A percentile compares a stretch with the other conserved stretches of the same genome.
Conservation (phyloP, 2,113 vertebrate species). For the Oryzias curvinotus region DNA sequence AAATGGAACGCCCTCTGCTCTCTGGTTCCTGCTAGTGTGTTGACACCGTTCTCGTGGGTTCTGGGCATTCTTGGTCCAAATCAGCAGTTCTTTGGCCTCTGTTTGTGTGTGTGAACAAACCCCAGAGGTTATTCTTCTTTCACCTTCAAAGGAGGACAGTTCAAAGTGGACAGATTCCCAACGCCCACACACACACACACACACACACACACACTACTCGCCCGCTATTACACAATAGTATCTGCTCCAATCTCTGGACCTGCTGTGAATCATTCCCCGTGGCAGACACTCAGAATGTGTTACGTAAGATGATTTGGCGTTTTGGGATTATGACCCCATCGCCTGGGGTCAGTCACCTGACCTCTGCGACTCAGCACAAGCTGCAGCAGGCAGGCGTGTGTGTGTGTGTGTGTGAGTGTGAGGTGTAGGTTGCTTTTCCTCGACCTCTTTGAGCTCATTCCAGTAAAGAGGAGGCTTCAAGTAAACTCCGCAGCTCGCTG, state of each 20-base stretch:
- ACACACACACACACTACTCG: background rate
- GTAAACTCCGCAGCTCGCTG: too few relatives aligned
- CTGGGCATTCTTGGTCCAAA: too few relatives aligned
- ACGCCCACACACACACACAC: conserved; percentile 1
- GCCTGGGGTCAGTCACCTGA: conserved; percentile 36
- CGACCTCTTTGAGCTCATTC: conserved; percentile 24
- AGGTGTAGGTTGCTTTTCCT: conserved; percentile 34
- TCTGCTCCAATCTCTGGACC: conserved; percentile 28
- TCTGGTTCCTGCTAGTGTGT: too few relatives aligned
- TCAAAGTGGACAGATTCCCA: too few relatives aligned
- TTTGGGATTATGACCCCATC: conserved; percentile 47
- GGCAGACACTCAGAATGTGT: conserved; percentile 56
- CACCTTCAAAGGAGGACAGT: too few relatives aligned
- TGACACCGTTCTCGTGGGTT: too few relatives aligned
- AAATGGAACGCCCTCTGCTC: too few relatives aligned
- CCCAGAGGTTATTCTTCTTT: too few relatives aligned
- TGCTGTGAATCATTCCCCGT: conserved; percentile 35
- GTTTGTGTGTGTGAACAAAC: too few relatives aligned
- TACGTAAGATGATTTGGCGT: conserved; percentile 63
- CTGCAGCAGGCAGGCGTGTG: conserved; percentile 25
- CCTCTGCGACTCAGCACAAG: conserved; percentile 21
- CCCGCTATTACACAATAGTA: conserved; percentile 45
- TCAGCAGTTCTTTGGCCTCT: too few relatives aligned
- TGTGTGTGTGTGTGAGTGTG: conserved; percentile 1
- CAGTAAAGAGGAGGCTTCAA: too few relatives aligned